These are phyloP conservation scores for Dicranocentrus wangi DNA, from an alignment of 2,888 invertebrate species.

Conservation along the genomic window DNA sequence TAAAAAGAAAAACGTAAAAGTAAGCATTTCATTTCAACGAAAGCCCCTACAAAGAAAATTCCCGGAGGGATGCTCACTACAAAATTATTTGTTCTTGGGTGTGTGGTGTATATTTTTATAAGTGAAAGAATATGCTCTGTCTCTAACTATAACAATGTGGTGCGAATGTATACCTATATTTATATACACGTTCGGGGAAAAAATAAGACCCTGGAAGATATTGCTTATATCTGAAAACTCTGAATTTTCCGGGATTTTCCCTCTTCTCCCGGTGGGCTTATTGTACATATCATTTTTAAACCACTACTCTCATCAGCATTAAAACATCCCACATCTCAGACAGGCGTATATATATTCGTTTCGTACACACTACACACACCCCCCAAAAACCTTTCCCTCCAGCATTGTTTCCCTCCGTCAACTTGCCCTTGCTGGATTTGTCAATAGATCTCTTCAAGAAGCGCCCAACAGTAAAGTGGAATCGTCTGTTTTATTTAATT, in stretches of 20 bases:
- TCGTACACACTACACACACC: too few relatives aligned
- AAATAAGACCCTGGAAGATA: too few relatives aligned
- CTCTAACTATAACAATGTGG: not conserved
- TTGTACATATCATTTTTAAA: not conserved
- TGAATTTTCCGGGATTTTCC: not conserved
- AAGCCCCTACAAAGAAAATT: slow-evolving; percentile 15
- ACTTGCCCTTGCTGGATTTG: too few relatives aligned
- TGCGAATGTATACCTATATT: too few relatives aligned
- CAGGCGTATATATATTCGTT: too few relatives aligned
- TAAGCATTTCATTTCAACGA: slow-evolving; percentile 22
- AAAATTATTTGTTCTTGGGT: not conserved
- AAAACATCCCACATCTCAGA: not conserved
- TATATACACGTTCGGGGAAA: too few relatives aligned
- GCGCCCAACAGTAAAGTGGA: slow-evolving; percentile 10
- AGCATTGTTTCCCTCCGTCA: too few relatives aligned
- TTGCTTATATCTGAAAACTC: too few relatives aligned
- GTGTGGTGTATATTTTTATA: not conserved
- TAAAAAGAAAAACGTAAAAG: not conserved
- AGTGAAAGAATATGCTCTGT: not conserved
- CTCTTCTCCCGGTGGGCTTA: not conserved
- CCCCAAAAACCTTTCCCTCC: too few relatives aligned
- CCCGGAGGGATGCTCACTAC: slow-evolving; percentile 2
- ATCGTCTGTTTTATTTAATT: slow-evolving; percentile 34
- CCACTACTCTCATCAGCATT: not conserved
- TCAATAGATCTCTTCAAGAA: too few relatives aligned